A percentile compares a stretch with the other conserved stretches of the same genome.
Conservation (phyloP, 2,797 vertebrate species). For the Scarus forsteni region DNA sequence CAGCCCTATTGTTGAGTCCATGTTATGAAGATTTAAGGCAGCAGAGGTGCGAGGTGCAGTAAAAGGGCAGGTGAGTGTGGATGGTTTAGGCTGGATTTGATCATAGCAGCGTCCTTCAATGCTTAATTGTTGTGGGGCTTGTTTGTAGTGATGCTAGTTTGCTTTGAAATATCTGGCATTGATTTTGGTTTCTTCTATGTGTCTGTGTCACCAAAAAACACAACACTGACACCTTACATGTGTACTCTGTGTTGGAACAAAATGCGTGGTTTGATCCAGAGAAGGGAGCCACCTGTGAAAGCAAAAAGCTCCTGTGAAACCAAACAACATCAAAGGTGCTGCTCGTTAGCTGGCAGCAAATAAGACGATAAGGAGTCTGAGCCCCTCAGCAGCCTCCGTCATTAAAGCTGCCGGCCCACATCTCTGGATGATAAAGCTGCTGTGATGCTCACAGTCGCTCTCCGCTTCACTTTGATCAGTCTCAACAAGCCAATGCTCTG, state of each 20-base stretch:
- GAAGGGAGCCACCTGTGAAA: conserved; percentile 15
- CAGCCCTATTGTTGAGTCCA: too few relatives aligned
- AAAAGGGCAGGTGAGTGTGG: too few relatives aligned
- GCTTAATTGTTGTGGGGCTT: too few relatives aligned
- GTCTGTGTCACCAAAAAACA: not conserved
- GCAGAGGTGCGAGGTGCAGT: too few relatives aligned
- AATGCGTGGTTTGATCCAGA: conserved; percentile 28
- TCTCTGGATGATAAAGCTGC: conserved; percentile 20
- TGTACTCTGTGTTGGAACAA: not conserved
- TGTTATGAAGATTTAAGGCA: too few relatives aligned
- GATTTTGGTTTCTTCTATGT: not conserved
- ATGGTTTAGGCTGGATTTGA: too few relatives aligned
- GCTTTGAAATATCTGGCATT: not conserved
- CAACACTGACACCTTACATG: not conserved
- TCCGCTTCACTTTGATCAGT: conserved; percentile 49
- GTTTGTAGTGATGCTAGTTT: conserved; percentile 2
- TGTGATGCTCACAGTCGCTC: conserved; percentile 27
- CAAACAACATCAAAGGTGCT: conserved; percentile 56
- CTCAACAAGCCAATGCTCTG: conserved; percentile 57
- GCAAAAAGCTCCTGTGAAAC: conserved; percentile 39
- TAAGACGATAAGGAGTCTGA: conserved; percentile 46
- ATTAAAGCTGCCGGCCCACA: conserved; percentile 57
- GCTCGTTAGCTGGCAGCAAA: conserved; percentile 58
- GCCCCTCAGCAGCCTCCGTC: conserved; percentile 42
- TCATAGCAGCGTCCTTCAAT: too few relatives aligned